These are phyloP conservation scores for Hypotaenidia philippensis DNA, from an alignment of 2,797 vertebrate genomes.

Conservation along the genomic window DNA sequence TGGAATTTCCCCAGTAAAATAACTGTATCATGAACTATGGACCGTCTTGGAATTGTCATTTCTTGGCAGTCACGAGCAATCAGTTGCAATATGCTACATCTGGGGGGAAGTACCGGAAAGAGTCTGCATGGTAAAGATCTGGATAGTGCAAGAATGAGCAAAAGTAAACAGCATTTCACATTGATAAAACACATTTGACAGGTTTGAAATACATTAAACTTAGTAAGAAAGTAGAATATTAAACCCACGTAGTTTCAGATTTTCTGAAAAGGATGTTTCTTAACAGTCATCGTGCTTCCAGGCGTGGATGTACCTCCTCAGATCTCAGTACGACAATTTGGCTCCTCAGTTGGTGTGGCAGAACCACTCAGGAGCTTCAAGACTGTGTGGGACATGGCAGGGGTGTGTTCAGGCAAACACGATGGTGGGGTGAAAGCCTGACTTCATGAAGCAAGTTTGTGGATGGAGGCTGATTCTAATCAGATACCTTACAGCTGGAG, in stretches of 20 bases:
- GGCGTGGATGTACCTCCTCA: not conserved
- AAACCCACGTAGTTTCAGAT: not conserved
- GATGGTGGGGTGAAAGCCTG: not conserved
- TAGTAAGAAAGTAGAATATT: not conserved
- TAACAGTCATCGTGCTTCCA: not conserved
- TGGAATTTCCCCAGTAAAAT: not conserved
- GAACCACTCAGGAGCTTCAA: not conserved
- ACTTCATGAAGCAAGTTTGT: not conserved
- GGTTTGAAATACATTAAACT: not conserved
- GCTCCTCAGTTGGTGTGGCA: not conserved
- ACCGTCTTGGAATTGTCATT: not conserved
- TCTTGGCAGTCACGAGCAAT: not conserved
- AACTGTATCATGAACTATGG: not conserved
- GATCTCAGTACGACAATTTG: not conserved
- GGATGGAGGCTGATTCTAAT: not conserved
- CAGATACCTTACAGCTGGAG: not conserved
- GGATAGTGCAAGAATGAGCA: not conserved
- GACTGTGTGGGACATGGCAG: fast-evolving
- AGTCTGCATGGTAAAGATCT: not conserved
- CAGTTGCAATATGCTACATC: not conserved
- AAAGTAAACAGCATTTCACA: constrained; percentile 18
- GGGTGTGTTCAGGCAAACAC: fast-evolving
- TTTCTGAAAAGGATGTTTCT: not conserved
- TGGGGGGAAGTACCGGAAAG: not conserved
- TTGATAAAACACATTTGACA: constrained; percentile 3